Evolutionary conservation across 2,113 vertebrate genomes (phyloP).

Genomic region (Scomber scombrus): DNA sequence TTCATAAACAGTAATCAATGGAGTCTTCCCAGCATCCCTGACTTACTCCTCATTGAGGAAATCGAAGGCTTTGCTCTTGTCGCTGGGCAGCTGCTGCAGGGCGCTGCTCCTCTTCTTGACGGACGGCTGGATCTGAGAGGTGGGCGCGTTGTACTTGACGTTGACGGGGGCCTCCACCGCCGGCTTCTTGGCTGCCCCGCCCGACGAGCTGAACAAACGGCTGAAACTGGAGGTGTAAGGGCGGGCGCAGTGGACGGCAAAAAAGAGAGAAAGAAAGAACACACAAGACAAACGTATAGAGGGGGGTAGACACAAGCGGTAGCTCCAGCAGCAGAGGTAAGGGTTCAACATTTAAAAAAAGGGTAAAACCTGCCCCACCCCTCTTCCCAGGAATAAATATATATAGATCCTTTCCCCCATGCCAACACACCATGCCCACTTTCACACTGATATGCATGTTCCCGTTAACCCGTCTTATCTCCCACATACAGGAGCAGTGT

Average conservation of each 20-base stretch:
- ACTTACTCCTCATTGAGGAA: conserved; percentile 99
- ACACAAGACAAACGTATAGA: conserved; percentile 84
- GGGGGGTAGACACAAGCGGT: conserved; percentile 79
- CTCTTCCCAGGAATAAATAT: conserved; percentile 13
- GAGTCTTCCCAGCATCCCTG: background rate
- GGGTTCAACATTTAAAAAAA: conserved; percentile 56
- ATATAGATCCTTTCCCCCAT: conserved; percentile 23
- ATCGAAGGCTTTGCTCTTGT: conserved; percentile 98
- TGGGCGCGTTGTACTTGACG: conserved; percentile 97
- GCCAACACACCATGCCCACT: conserved; percentile 60
- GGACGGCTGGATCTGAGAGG: conserved; percentile 93
- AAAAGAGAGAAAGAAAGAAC: conserved; percentile 4
- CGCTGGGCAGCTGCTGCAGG: conserved; percentile 94
- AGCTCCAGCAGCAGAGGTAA: conserved; percentile 61
- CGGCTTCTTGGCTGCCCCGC: conserved; percentile 91
- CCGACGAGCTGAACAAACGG: conserved; percentile 97
- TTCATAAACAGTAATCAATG: too few relatives aligned
- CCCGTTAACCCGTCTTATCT: background rate
- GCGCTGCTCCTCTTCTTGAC: conserved; percentile 97
- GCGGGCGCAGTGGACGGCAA: conserved; percentile 48
- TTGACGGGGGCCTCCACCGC: conserved; percentile 90
- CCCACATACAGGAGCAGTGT: background rate
- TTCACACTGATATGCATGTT: background rate
- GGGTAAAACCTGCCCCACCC: too few relatives aligned
- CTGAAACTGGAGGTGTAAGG: conserved; percentile 91